Conservation (phyloP, 2,113 vertebrate species). For the Charina bottae region DNA sequence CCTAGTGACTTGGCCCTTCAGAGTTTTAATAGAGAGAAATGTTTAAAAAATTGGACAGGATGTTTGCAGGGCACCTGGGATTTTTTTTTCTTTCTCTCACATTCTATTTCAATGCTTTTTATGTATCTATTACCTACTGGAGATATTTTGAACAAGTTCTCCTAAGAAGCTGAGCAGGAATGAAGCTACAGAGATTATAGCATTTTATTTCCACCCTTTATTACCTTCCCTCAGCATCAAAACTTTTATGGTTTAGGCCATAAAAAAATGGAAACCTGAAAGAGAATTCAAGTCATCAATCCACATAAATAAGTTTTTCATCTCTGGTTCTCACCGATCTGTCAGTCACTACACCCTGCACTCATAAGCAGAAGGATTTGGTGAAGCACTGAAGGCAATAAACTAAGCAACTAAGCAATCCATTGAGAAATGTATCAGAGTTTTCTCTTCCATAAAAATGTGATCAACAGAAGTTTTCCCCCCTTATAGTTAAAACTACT, state of each 20-base stretch:
- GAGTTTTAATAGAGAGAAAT: constrained; percentile 33
- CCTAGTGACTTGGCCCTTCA: not conserved
- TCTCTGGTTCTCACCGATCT: constrained; percentile 30
- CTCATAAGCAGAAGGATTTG: constrained; percentile 33
- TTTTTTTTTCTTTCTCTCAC: constrained; percentile 27
- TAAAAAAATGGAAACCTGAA: constrained; percentile 42
- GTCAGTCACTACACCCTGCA: constrained; percentile 31
- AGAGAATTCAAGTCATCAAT: constrained; percentile 46
- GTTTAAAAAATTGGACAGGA: constrained; percentile 17
- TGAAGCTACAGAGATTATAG: not conserved
- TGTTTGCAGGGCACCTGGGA: not conserved
- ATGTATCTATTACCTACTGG: not conserved
- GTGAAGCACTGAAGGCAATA: constrained; percentile 8
- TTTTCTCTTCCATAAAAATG: not conserved
- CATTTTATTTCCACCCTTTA: constrained; percentile 8
- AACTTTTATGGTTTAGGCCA: constrained; percentile 27
- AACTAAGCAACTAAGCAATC: constrained; percentile 13
- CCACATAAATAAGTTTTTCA: constrained; percentile 45
- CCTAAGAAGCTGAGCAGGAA: constrained; percentile 18
- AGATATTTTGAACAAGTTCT: constrained; percentile 1
- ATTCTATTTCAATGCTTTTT: constrained; percentile 25
- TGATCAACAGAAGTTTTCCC: not conserved
- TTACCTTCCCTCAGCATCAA: constrained; percentile 11
- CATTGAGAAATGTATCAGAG: constrained; percentile 15
- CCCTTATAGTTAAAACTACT: accelerated